A percentile compares a stretch with the other conserved stretches of the same genome.
These are phyloP conservation scores for Esox masquinongy DNA, from an alignment of 2,797 vertebrate genomes.

Conservation along the genomic window DNA sequence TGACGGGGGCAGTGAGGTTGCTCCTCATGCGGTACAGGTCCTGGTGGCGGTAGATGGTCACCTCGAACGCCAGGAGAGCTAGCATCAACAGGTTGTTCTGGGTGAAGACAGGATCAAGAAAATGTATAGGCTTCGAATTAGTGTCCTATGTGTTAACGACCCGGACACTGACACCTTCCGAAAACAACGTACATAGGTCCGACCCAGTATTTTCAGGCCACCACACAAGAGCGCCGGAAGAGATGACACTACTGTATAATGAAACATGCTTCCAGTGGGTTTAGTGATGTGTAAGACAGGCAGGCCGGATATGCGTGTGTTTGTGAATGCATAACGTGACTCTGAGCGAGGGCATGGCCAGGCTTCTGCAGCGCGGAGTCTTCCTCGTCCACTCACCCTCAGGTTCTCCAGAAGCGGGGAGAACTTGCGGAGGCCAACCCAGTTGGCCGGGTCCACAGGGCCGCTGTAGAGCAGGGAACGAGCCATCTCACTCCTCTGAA, in stretches of 20 bases:
- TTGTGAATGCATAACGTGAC: not conserved
- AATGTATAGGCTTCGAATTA: slow-evolving; percentile 65
- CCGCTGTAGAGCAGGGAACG: slow-evolving; percentile 62
- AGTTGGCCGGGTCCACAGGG: slow-evolving; percentile 86
- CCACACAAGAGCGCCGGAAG: not conserved
- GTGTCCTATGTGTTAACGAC: not conserved
- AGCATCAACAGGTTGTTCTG: slow-evolving; percentile 96
- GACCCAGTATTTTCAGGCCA: not conserved
- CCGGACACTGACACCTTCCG: not conserved
- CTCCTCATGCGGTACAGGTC: slow-evolving; percentile 87
- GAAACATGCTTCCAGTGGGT: slow-evolving; percentile 11
- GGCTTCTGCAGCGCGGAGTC: not conserved
- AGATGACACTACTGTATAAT: slow-evolving; percentile 83
- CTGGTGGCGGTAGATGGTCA: slow-evolving; percentile 92
- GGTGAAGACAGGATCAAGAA: slow-evolving; percentile 41
- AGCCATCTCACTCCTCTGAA: slow-evolving; percentile 48
- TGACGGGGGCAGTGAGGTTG: slow-evolving; percentile 81
- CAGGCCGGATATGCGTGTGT: not conserved
- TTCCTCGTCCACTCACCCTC: slow-evolving; percentile 75
- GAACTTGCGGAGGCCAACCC: slow-evolving; percentile 89
- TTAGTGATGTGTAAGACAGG: not conserved
- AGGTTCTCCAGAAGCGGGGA: slow-evolving; percentile 84
- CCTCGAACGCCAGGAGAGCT: slow-evolving; percentile 92
- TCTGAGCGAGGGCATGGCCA: slow-evolving; percentile 1
- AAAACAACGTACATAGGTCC: not conserved